Conservation (phyloP, 2,888 invertebrate species). For the Rhorus exstirpatorius region DNA sequence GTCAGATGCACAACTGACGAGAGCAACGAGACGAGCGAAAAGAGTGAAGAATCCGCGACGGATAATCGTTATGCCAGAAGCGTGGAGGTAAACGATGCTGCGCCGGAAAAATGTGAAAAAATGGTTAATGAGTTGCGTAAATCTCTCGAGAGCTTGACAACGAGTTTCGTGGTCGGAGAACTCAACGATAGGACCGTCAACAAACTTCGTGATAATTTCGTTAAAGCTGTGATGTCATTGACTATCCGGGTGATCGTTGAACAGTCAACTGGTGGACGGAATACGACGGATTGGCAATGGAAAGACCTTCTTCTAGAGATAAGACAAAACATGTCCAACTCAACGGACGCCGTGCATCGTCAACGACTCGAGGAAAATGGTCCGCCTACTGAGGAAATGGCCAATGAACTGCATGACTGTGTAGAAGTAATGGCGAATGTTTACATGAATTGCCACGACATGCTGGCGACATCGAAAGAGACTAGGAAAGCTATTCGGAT, state of each 20-base stretch:
- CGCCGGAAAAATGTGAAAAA: neutral
- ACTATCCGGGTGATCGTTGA: neutral
- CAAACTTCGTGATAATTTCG: constrained; percentile 18
- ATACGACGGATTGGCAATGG: constrained; percentile 26
- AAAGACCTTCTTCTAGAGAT: neutral
- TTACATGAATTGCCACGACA: neutral
- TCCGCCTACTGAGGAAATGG: constrained; percentile 4
- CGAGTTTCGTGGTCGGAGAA: constrained; percentile 1
- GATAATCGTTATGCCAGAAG: constrained; percentile 25
- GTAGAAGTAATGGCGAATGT: neutral
- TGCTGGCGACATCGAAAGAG: neutral
- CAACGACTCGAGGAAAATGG: neutral
- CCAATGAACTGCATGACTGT: neutral
- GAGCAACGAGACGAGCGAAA: neutral
- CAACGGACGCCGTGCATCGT: neutral
- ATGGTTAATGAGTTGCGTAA: neutral
- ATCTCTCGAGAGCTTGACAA: neutral
- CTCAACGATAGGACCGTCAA: neutral
- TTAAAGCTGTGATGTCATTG: neutral
- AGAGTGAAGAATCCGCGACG: neutral
- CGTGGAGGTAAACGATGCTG: neutral
- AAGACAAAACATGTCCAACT: neutral
- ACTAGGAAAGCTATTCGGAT: neutral
- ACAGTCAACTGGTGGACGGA: neutral
- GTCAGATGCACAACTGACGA: constrained; percentile 31